Evolutionary conservation across 30 jellyfish, hydroid and myxozoan genomes (phyloP).

Genomic region (Chironex yamaguchii): DNA sequence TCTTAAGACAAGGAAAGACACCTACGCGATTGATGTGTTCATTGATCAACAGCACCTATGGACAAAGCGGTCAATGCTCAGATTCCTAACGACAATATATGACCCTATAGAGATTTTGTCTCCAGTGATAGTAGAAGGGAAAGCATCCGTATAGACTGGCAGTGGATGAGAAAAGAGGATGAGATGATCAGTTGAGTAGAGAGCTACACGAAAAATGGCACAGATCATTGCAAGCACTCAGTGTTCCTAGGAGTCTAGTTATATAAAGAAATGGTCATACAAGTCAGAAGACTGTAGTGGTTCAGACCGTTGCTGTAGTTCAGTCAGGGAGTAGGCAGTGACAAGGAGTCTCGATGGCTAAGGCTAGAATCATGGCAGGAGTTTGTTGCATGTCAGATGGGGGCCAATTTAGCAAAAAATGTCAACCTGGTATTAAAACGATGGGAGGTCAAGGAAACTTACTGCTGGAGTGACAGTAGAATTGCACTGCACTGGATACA

Average conservation of each 20-base stretch:
- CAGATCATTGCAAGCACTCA: not conserved
- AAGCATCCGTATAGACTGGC: conserved; percentile 48
- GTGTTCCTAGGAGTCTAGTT: conserved; percentile 53
- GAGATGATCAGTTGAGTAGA: conserved; percentile 40
- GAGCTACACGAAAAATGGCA: conserved; percentile 41
- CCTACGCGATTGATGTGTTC: too few species aligned
- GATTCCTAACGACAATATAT: too few species aligned
- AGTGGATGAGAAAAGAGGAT: conserved; percentile 54
- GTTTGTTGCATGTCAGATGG: conserved; percentile 65
- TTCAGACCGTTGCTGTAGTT: conserved; percentile 14
- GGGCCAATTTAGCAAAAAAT: conserved; percentile 56
- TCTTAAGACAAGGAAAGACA: too few species aligned
- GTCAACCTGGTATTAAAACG: conserved; percentile 23
- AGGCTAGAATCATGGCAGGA: conserved; percentile 61
- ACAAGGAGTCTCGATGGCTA: conserved; percentile 29
- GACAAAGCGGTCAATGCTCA: too few species aligned
- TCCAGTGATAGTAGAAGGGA: too few species aligned
- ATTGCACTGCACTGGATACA: conserved; percentile 20
- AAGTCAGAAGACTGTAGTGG: conserved; percentile 47
- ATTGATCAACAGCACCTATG: too few species aligned
- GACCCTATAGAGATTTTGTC: too few species aligned
- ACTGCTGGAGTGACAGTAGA: conserved; percentile 58
- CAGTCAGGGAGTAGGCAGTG: conserved; percentile 3
- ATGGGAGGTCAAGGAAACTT: conserved; percentile 28
- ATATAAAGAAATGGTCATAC: conserved; percentile 27